phyloP scores from a whole-genome alignment of 2,797 vertebrate genomes.

The Coranthus polyacanthus region DNA sequence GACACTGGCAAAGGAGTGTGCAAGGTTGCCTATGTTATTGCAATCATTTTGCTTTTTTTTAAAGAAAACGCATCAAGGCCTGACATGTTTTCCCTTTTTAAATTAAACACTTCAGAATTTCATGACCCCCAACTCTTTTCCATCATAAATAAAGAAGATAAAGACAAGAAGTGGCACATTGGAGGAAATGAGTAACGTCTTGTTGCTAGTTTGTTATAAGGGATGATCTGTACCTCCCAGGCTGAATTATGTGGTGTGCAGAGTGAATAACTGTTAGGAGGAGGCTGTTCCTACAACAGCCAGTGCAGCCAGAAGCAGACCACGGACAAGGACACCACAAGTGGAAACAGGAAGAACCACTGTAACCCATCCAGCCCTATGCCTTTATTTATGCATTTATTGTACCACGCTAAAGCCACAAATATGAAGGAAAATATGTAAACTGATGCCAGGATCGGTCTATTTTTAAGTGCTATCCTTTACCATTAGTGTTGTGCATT shows the following conservation, averaged over 20 bases:
- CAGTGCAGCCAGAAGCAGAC: constrained; percentile 66
- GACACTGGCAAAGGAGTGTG: constrained; percentile 10
- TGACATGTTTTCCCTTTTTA: background rate
- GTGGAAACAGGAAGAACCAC: constrained; percentile 81
- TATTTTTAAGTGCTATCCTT: constrained; percentile 62
- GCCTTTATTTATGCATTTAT: constrained; percentile 78
- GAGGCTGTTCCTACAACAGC: constrained; percentile 63
- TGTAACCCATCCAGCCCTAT: constrained; percentile 64
- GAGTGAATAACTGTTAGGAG: constrained; percentile 64
- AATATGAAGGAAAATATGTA: constrained; percentile 77
- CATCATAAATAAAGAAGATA: constrained; percentile 33
- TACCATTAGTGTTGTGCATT: constrained; percentile 39
- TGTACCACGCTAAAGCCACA: constrained; percentile 68
- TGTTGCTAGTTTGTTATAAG: constrained; percentile 44
- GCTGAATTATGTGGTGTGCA: constrained; percentile 64
- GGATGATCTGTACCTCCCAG: constrained; percentile 66
- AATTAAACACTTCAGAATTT: constrained; percentile 21
- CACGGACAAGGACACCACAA: constrained; percentile 78
- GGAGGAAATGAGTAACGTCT: constrained; percentile 61
- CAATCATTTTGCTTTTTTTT: background rate
- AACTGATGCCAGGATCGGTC: constrained; percentile 51
- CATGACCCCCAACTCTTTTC: background rate
- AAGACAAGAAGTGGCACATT: constrained; percentile 25
- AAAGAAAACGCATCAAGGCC: background rate
- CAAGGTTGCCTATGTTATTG: background rate